Conservation (phyloP, 2,113 vertebrate species). For the Tyrannus savana region DNA sequence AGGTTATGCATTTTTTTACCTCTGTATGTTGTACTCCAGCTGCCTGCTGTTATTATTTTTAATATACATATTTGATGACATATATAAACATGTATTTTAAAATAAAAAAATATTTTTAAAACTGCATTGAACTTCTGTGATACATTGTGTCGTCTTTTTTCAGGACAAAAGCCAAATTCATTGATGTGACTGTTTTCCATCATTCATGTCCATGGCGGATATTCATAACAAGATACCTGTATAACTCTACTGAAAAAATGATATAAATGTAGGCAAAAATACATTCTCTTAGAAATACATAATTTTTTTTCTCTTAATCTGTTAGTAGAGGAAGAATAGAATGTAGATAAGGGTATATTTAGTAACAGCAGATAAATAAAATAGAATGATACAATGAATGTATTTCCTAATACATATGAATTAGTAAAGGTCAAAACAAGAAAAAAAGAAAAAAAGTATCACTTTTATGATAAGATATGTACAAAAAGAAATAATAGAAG, state of each 20-base stretch:
- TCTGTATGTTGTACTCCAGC: background rate
- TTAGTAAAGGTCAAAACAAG: background rate
- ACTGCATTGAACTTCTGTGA: background rate
- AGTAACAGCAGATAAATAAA: background rate
- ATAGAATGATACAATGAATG: background rate
- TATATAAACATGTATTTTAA: accelerated
- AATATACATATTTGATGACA: background rate
- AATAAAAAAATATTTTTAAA: background rate
- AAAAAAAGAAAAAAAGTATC: background rate
- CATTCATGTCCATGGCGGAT: background rate
- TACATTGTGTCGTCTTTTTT: background rate
- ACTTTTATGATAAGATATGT: background rate
- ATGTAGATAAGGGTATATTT: background rate
- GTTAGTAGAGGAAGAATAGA: background rate
- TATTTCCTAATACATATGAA: background rate
- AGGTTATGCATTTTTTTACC: background rate
- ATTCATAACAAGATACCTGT: background rate
- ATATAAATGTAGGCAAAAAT: background rate
- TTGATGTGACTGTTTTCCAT: background rate
- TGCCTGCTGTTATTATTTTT: background rate
- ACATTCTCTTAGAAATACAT: background rate
- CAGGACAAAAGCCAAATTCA: background rate
- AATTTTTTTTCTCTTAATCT: background rate
- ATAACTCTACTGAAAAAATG: background rate
- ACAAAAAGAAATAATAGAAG: background rate